Evolutionary conservation across 2,888 invertebrate species (phyloP).

Genomic region (Magallana nippona): DNA sequence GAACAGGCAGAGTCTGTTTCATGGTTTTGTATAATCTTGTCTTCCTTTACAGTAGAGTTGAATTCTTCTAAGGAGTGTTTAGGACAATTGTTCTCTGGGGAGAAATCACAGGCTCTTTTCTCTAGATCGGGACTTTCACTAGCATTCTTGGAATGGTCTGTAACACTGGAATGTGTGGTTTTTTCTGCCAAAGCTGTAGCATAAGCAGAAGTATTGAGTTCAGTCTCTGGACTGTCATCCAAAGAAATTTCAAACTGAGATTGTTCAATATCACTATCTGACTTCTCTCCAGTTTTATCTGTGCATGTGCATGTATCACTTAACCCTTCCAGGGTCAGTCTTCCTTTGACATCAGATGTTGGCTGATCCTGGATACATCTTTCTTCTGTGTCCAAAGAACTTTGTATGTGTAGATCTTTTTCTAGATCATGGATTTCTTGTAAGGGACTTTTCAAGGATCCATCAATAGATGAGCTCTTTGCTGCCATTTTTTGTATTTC

Average conservation of each 20-base stretch:
- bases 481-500: conserved; percentile 61
- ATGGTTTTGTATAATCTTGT: background rate
- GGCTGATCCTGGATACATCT: background rate
- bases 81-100: background rate
- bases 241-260: conserved; percentile 68
- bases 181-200: background rate
- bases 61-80: background rate
- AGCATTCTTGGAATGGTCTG: background rate
- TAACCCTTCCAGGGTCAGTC: background rate
- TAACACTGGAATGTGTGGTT: no score
- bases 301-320: background rate
- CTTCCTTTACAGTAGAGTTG: background rate
- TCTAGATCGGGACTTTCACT: background rate
- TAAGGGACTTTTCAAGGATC: conserved; percentile 47
- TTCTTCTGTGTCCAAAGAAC: background rate
- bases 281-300: conserved; percentile 22
- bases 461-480: conserved; percentile 68
- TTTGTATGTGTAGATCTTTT: background rate
- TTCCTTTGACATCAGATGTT: conserved; percentile 9
- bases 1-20: background rate
- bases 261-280: conserved; percentile 48
- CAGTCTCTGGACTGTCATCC: conserved; percentile 44
- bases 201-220: background rate
- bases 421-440: background rate
- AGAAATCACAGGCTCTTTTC: background rate